phyloP scores from a whole-genome alignment of 2,113 vertebrate species.

The Notothenia coriiceps region DNA sequence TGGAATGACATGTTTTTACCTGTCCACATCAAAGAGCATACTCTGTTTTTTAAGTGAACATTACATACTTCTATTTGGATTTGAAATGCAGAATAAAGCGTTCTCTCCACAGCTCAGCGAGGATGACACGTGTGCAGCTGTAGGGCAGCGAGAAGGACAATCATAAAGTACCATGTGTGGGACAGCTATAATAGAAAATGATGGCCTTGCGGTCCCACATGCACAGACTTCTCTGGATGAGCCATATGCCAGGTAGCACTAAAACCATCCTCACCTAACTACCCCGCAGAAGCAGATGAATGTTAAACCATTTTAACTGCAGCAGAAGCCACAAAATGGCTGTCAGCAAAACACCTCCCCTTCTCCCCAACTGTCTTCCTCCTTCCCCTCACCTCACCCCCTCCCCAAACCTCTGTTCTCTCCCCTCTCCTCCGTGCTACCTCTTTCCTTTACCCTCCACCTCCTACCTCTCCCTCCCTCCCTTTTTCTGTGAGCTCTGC shows the following conservation, averaged over 20 bases:
- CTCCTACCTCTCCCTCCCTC: slow-evolving; percentile 23
- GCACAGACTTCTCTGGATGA: slow-evolving; percentile 55
- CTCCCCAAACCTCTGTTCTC: slow-evolving; percentile 66
- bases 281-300: slow-evolving; percentile 73
- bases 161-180: slow-evolving; percentile 63
- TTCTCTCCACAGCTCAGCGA: not conserved
- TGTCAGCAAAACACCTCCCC: slow-evolving; percentile 82
- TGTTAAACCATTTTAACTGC: slow-evolving; percentile 83
- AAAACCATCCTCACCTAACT: slow-evolving; percentile 75
- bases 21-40: slow-evolving; percentile 28
- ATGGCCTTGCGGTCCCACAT: slow-evolving; percentile 53
- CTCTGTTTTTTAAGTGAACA: slow-evolving; percentile 20
- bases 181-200: slow-evolving; percentile 67
- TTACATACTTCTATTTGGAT: slow-evolving; percentile 1
- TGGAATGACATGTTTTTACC: slow-evolving; percentile 23
- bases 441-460: slow-evolving; percentile 60
- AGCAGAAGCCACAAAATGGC: slow-evolving; percentile 85
- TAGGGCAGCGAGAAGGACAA: slow-evolving; percentile 52
- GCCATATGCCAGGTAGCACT: slow-evolving; percentile 76
- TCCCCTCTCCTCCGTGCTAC: slow-evolving; percentile 67
- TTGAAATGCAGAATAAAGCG: slow-evolving; percentile 10
- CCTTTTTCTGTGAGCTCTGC: slow-evolving; percentile 73
- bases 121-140: slow-evolving; percentile 39
- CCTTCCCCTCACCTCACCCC: slow-evolving; percentile 69
- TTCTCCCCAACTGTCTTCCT: slow-evolving; percentile 79